These are phyloP conservation scores for Cynopterus sphinx DNA, from an alignment of 2,797 vertebrate genomes.

Conservation along the genomic window DNA sequence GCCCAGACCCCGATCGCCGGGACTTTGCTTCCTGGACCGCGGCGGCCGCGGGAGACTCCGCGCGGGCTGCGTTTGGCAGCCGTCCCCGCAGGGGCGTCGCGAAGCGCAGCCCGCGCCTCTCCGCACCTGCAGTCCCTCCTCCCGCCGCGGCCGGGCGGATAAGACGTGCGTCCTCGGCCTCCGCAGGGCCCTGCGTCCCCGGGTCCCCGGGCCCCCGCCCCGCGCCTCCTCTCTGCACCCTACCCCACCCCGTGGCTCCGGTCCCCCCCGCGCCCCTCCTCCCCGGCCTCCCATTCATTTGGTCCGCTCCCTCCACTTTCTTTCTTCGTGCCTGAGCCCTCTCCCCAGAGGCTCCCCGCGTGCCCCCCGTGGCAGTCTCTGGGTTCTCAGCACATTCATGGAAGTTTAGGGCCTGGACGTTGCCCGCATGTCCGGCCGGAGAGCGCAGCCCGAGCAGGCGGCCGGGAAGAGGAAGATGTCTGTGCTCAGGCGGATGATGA, in stretches of 20 bases:
- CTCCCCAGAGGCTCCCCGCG: background rate
- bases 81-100: conserved; percentile 17
- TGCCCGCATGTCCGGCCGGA: conserved; percentile 20
- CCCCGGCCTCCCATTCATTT: conserved; percentile 60
- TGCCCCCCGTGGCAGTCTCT: background rate
- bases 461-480: conserved; percentile 87
- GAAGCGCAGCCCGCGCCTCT: background rate
- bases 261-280: background rate
- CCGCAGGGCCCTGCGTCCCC: background rate
- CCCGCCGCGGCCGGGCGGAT: background rate
- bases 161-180: background rate
- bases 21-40: background rate
- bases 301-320: background rate
- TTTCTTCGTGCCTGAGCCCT: background rate
- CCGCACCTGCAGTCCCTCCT: conserved; percentile 44
- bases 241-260: background rate
- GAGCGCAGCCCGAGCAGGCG: conserved; percentile 63
- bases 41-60: background rate
- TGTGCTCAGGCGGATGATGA: conserved; percentile 90
- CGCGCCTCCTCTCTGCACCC: background rate
- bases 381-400: conserved; percentile 37
- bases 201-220: background rate
- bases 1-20: background rate
- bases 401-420: conserved; percentile 68
- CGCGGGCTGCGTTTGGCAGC: background rate